Evolutionary conservation across 2,113 vertebrate species (phyloP).

Genomic region (Platycercus adscitus): DNA sequence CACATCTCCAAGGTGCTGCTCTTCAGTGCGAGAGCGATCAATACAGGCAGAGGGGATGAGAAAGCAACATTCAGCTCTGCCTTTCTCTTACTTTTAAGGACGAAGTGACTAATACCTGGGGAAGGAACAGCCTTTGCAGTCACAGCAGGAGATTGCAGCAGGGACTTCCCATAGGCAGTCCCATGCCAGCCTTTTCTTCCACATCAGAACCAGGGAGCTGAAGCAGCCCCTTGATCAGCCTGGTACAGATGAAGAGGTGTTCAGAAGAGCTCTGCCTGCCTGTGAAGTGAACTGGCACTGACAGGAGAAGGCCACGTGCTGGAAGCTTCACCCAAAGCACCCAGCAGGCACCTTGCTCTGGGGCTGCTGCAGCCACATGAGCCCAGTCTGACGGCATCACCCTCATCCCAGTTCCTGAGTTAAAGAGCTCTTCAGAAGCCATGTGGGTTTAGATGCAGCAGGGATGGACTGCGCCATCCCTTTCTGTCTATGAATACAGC

Average conservation of each 20-base stretch:
- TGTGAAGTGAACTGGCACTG: rapidly evolving
- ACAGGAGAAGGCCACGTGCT: background rate
- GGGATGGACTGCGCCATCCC: background rate
- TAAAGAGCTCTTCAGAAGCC: background rate
- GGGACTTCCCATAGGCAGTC: background rate
- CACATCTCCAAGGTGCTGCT: background rate
- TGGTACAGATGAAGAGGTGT: rapidly evolving
- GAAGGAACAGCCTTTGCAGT: background rate
- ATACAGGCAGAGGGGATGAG: background rate
- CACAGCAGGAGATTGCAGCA: background rate
- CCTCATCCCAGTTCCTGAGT: background rate
- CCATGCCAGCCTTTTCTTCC: background rate
- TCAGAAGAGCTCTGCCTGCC: background rate
- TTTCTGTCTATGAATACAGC: background rate
- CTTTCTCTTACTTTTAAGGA: background rate
- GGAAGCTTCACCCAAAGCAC: background rate
- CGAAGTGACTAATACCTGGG: background rate
- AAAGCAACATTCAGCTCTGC: background rate
- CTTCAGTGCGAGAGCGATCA: rapidly evolving
- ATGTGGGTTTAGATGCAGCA: background rate
- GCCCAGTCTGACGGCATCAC: rapidly evolving
- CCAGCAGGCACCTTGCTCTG: background rate
- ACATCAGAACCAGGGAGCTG: background rate
- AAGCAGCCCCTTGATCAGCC: background rate
- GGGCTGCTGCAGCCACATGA: background rate